A percentile compares a stretch with the other conserved stretches of the same genome.
Evolutionary conservation across 2,797 vertebrate species (phyloP).

Genomic region (Decapterus maruadsi): DNA sequence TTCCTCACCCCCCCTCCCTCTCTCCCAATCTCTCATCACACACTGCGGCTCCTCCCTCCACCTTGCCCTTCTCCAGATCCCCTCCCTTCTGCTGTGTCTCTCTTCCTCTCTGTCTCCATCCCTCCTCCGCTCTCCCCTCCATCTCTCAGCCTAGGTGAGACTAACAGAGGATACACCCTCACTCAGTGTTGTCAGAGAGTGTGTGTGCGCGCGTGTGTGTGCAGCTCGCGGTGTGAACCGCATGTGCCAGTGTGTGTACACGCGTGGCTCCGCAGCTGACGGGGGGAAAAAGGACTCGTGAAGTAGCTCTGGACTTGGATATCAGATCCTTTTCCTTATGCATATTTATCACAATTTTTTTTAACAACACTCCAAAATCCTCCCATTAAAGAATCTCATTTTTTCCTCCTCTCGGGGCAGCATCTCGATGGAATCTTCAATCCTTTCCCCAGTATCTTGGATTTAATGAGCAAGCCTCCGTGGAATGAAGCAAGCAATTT

Average conservation of each 20-base stretch:
- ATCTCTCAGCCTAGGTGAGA: constrained; percentile 60
- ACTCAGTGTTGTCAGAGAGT: constrained; percentile 22
- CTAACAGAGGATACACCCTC: constrained; percentile 66
- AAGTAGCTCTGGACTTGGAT: constrained; percentile 80
- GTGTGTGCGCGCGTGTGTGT: constrained; percentile 37
- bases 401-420: constrained; percentile 60
- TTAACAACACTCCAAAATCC: constrained; percentile 62
- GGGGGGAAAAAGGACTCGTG: constrained; percentile 64
- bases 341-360: constrained; percentile 63
- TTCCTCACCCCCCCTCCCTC: constrained; percentile 36
- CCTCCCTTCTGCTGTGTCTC: constrained; percentile 65
- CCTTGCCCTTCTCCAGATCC: constrained; percentile 70
- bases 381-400: constrained; percentile 66
- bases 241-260: constrained; percentile 69
- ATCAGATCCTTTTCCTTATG: constrained; percentile 61
- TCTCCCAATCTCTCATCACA: constrained; percentile 69
- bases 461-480: constrained; percentile 82
- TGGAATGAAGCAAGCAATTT: constrained; percentile 81
- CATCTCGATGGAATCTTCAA: constrained; percentile 80
- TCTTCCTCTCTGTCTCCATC: constrained; percentile 72
- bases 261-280: constrained; percentile 72
- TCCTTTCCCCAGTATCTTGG: constrained; percentile 79
- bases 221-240: constrained; percentile 50
- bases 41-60: constrained; percentile 80
- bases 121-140: constrained; percentile 64